These are phyloP conservation scores for Cydia strobilella DNA, from an alignment of 1,140 invertebrate species.

Conservation along the genomic window DNA sequence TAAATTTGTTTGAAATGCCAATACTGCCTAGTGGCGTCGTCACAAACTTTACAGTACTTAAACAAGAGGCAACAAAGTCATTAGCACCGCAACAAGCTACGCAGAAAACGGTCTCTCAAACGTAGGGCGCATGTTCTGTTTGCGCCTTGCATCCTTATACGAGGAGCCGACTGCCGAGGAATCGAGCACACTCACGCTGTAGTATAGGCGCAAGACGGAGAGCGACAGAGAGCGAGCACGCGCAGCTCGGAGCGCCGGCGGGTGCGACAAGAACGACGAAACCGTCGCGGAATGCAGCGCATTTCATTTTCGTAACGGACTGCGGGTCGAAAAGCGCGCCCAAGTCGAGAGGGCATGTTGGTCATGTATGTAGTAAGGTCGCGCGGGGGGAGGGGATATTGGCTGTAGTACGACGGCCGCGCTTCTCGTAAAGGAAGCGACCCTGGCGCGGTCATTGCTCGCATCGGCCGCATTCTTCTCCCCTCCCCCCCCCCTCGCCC, in stretches of 20 bases:
- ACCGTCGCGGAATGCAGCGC: slow-evolving; percentile 71
- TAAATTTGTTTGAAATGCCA: neutral
- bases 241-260: slow-evolving; percentile 36
- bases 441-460: slow-evolving; percentile 78
- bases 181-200: slow-evolving; percentile 46
- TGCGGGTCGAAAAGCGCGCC: slow-evolving; percentile 72
- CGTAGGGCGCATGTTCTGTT: slow-evolving; percentile 41
- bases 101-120: slow-evolving; percentile 35
- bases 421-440: slow-evolving; percentile 79
- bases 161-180: slow-evolving; percentile 8
- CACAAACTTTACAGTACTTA: neutral
- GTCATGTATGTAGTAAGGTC: slow-evolving; percentile 69
- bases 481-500: slow-evolving; percentile 60
- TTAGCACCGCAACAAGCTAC: slow-evolving; percentile 22
- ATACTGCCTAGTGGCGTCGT: neutral
- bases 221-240: slow-evolving; percentile 44
- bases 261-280: slow-evolving; percentile 60
- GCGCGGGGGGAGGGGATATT: slow-evolving; percentile 47
- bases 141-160: slow-evolving; percentile 46
- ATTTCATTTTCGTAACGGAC: slow-evolving; percentile 78
- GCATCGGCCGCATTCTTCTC: slow-evolving; percentile 75
- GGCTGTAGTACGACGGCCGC: slow-evolving; percentile 77
- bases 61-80: slow-evolving; percentile 3
- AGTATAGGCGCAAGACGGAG: slow-evolving; percentile 42
- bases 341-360: slow-evolving; percentile 48